phyloP scores from a whole-genome alignment of 2,113 vertebrate species.

The Macroglossus sobrinus region DNA sequence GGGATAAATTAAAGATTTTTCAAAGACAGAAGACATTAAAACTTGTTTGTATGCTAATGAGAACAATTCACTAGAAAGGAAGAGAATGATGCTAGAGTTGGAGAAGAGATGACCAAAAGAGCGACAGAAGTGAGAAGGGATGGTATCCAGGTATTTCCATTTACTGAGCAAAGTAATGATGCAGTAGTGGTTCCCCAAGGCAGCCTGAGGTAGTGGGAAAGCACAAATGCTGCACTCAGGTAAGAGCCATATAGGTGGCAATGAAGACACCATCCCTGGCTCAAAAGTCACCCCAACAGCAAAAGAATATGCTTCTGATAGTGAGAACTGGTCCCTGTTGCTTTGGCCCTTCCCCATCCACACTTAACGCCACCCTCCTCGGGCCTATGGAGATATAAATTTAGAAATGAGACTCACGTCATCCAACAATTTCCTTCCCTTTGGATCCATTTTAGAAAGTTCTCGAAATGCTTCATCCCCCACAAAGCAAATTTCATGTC shows the following conservation, averaged over 20 bases:
- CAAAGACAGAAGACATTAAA: background rate
- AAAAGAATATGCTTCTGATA: background rate
- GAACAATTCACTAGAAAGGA: background rate
- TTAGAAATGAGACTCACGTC: conserved; percentile 82
- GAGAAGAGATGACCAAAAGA: background rate
- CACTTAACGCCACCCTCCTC: background rate
- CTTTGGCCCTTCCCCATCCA: background rate
- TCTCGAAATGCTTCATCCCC: conserved; percentile 94
- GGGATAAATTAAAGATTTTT: background rate
- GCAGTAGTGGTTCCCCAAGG: background rate
- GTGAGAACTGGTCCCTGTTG: background rate
- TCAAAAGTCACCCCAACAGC: background rate
- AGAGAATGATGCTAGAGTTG: background rate
- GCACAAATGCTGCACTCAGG: background rate
- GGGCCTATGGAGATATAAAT: background rate
- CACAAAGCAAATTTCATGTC: conserved; percentile 98
- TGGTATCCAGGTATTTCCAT: background rate
- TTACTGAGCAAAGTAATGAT: background rate
- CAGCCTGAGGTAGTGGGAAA: background rate
- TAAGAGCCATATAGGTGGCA: background rate
- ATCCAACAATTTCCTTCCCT: conserved; percentile 88
- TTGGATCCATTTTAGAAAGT: conserved; percentile 90
- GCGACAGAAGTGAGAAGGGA: background rate
- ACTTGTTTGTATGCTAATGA: background rate
- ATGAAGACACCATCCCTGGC: background rate